Base-by-base conservation (phyloP, 2,113 vertebrate species). In the Pogona vitticeps region DNA sequence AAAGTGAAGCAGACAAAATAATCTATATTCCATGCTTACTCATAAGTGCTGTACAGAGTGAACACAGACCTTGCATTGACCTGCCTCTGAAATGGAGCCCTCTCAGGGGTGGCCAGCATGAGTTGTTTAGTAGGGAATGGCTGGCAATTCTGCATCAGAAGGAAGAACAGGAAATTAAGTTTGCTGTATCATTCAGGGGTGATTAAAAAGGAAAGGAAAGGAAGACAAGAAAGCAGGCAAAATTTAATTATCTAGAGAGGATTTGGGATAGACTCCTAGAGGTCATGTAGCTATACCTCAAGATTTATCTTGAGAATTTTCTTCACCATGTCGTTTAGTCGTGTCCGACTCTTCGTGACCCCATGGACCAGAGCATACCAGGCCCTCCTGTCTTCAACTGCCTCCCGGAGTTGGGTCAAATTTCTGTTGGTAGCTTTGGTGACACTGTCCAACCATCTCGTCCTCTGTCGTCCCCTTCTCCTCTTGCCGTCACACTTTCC, bases 111-210 rank as follows among this genome's bases (percentile, higher is more conserved):
- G 91, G 80, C 0, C 0, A 85, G 40, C 23, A 88, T 91, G 85
- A 86, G 92, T 89, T 88, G 89, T 91, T 92, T 71, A 46, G 40
- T n/a, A 46, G 46, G 52, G 58, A 78, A 91, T 91, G 90, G 2
- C 80, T 2, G 2, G 0, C 84, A 65, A 82, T 91, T 88, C 88
- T 75, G 14, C 75, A 86, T 82, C 13, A 13, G 82, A 14, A 90
- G 80, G 87, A 1, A 73, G 90, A 83, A 56, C 95, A 92, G 94
- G 91, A 94, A 95, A 95, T 94, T 81, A 93, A 95, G 89, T 88
- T 85, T 59, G 87, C 89, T 92, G 85, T 88, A 73, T 87, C 90
- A 92, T 77, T 91, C 86, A 85, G n/a, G 61, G 33, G 61, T 38
- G 86, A 59, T 70, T 86, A 61, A 77, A 88, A 83, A 21, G 42